Conservation (phyloP, 2,797 vertebrate genomes). For the Gila robusta region DNA sequence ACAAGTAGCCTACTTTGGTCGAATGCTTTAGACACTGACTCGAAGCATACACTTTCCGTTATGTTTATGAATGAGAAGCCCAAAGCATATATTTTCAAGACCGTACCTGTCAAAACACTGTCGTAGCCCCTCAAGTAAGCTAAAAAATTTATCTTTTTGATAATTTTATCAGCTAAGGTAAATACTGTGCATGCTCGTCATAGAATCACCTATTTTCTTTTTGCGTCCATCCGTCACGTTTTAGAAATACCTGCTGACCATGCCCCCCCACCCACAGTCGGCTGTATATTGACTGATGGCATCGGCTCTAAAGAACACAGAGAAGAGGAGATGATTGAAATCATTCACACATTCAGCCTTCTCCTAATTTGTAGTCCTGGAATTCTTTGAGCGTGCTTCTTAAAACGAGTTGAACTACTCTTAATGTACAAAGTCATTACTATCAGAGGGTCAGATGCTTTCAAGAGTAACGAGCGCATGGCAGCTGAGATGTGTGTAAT, state of each 20-base stretch:
- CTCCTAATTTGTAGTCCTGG: conserved; percentile 1
- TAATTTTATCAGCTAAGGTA: neutral
- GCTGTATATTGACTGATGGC: conserved; percentile 18
- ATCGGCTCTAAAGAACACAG: conserved; percentile 33
- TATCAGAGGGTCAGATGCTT: conserved; percentile 40
- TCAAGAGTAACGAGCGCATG: conserved; percentile 30
- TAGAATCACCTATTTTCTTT: conserved; percentile 10
- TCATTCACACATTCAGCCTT: conserved; percentile 32
- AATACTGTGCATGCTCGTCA: neutral
- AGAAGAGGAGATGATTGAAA: conserved; percentile 33
- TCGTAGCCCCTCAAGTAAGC: neutral
- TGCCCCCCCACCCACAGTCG: conserved; percentile 10
- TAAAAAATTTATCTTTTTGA: neutral
- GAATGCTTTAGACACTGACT: neutral
- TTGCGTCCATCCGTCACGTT: conserved; percentile 19
- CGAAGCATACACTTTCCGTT: neutral
- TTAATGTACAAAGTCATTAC: conserved; percentile 54
- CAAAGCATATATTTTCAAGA: conserved; percentile 4
- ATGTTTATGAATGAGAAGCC: neutral
- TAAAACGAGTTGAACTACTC: conserved; percentile 31
- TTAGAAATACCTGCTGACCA: neutral
- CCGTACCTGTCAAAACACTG: neutral
- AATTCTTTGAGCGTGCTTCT: conserved; percentile 16
- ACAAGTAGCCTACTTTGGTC: neutral
- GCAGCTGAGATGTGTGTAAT: conserved; percentile 45